Evolutionary conservation across 2,797 vertebrate species (phyloP).

Genomic region (Enteromius thamalakanensis): DNA sequence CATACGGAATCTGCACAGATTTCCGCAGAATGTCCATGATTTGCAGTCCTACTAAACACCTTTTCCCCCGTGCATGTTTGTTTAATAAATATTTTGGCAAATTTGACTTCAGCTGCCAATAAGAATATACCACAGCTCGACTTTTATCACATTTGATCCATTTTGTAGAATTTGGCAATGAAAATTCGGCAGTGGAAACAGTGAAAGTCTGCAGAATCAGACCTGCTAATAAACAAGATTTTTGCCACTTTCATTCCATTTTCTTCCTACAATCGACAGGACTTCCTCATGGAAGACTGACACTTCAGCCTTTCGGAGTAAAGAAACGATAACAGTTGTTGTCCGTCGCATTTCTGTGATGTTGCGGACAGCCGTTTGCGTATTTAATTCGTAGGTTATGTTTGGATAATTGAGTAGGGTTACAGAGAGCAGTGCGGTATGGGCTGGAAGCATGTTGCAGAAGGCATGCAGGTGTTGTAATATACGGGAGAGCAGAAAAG

Average conservation of each 20-base stretch:
- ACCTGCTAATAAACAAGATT: neutral
- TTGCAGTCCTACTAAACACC: neutral
- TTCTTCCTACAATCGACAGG: neutral
- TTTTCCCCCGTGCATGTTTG: neutral
- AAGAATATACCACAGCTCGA: neutral
- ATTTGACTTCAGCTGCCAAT: neutral
- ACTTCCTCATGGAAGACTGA: conserved; percentile 47
- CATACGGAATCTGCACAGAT: conserved; percentile 47
- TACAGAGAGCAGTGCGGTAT: conserved; percentile 73
- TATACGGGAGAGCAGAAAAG: conserved; percentile 77
- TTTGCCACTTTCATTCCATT: neutral
- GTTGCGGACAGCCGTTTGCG: conserved; percentile 44
- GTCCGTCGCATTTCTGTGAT: neutral
- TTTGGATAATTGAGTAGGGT: conserved; percentile 69
- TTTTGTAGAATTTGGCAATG: neutral
- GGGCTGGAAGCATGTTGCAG: conserved; percentile 79
- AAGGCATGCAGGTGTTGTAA: conserved; percentile 80
- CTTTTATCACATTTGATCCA: neutral
- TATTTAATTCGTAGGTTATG: conserved; percentile 50
- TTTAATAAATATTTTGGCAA: conserved; percentile 13
- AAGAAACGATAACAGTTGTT: neutral
- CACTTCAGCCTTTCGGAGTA: conserved; percentile 17
- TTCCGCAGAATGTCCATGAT: neutral
- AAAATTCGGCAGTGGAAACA: neutral
- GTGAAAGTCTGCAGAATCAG: neutral